phyloP scores from a whole-genome alignment of 2,113 vertebrate species.

The Chionomys nivalis region DNA sequence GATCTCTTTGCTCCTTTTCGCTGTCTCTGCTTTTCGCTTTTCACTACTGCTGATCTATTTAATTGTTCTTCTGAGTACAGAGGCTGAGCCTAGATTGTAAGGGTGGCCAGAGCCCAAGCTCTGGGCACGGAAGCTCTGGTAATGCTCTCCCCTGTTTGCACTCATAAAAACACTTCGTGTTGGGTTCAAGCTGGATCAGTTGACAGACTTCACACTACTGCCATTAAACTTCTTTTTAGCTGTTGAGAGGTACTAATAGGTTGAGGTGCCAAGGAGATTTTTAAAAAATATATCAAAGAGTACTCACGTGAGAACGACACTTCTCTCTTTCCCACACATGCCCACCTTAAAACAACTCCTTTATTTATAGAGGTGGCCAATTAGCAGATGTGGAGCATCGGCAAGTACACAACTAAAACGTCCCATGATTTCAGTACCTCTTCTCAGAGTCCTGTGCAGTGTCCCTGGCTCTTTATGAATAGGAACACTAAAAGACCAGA shows the following conservation, averaged over 20 bases:
- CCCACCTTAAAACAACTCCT: not conserved
- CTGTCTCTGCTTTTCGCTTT: not conserved
- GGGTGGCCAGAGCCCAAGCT: no score
- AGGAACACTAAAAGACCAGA: not conserved
- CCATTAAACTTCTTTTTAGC: not conserved
- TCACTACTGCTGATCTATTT: not conserved
- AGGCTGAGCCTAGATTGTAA: not conserved
- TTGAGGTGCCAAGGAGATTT: not conserved
- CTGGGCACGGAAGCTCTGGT: no score
- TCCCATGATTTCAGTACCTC: not conserved
- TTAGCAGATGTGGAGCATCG: not conserved
- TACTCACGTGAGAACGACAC: not conserved
- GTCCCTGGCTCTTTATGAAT: not conserved
- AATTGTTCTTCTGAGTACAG: not conserved
- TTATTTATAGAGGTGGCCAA: slow-evolving; percentile 20
- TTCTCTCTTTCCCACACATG: not conserved
- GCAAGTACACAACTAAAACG: not conserved
- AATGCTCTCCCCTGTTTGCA: no score
- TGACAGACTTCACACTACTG: not conserved
- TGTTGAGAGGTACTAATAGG: not conserved
- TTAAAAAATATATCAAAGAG: not conserved
- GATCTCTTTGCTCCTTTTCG: not conserved
- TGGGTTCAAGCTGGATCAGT: not conserved
- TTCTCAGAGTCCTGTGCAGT: not conserved
- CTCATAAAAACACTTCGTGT: not conserved